Evolutionary conservation across 1,140 invertebrate genomes (phyloP).

Genomic region (Bilobella aurantiaca): DNA sequence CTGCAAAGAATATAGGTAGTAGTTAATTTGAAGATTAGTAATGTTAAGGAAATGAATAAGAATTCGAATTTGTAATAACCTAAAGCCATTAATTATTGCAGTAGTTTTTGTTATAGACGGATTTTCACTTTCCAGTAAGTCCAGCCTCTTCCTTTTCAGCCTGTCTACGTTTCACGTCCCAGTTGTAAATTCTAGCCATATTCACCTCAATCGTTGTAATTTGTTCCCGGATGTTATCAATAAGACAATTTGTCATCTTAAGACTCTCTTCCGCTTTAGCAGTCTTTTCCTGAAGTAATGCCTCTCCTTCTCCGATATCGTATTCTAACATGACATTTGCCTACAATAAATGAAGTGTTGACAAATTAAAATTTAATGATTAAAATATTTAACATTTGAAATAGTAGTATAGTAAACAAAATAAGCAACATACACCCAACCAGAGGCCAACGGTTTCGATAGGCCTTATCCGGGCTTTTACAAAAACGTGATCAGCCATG

Average conservation of each 20-base stretch:
- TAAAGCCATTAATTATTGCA: no score
- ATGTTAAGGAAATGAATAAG: no score
- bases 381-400: no score
- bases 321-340: conserved; percentile 99
- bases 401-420: no score
- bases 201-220: conserved; percentile 97
- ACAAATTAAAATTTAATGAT: no score
- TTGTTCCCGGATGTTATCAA: conserved; percentile 56
- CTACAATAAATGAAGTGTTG: conserved; percentile 42
- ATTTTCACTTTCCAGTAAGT: no score
- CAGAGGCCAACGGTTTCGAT: conserved; percentile 93
- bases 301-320: conserved; percentile 79
- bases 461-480: conserved; percentile 73
- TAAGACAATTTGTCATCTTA: conserved; percentile 22
- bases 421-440: conserved; percentile 72
- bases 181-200: conserved; percentile 92
- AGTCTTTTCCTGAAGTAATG: conserved; percentile 77
- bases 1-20: no score
- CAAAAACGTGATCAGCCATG: conserved; percentile 89
- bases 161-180: conserved; percentile 82
- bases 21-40: no score
- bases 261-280: conserved; percentile 74
- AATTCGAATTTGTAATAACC: no score
- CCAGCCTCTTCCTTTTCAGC: conserved; percentile 43
- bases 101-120: neutral